Conservation (phyloP, 2,888 invertebrate species). For the Hirtodrosophila trivittata region DNA sequence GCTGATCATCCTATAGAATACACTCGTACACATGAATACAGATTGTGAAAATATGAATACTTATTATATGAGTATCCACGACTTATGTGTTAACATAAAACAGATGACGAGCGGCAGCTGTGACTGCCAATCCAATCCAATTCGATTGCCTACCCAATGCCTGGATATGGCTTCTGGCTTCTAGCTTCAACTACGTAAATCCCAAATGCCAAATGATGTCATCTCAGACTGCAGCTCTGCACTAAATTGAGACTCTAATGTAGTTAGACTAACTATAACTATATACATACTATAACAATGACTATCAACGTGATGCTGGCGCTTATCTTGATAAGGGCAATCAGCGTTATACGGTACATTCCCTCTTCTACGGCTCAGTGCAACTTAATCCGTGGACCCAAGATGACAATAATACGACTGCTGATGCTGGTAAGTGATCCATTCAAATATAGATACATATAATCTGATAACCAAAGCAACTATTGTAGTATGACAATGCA, state of each 20-base stretch:
- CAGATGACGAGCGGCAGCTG: conserved; percentile 73
- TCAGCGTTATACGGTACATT: too few species aligned
- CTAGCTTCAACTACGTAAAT: conserved; percentile 34
- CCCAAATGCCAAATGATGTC: conserved; percentile 36
- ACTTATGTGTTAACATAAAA: conserved; percentile 72
- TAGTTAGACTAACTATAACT: background rate
- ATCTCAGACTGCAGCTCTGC: background rate
- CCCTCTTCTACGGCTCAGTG: too few species aligned
- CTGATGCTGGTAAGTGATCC: too few species aligned
- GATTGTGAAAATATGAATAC: conserved; percentile 7
- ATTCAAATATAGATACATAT: too few species aligned
- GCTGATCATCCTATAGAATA: conserved; percentile 28
- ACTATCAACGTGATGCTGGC: too few species aligned
- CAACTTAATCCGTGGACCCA: too few species aligned
- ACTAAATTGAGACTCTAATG: too few species aligned
- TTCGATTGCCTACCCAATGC: conserved; percentile 11
- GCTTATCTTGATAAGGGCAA: too few species aligned
- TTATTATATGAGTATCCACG: conserved; percentile 24
- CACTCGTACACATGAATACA: conserved; percentile 2
- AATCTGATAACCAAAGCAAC: too few species aligned
- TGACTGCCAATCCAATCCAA: conserved; percentile 64
- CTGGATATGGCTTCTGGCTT: conserved; percentile 38
- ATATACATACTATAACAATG: too few species aligned
- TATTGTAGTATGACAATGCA: too few species aligned
- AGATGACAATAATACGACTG: too few species aligned